phyloP scores from a whole-genome alignment of 2,113 vertebrate genomes.

The Neotragus moschatus region DNA sequence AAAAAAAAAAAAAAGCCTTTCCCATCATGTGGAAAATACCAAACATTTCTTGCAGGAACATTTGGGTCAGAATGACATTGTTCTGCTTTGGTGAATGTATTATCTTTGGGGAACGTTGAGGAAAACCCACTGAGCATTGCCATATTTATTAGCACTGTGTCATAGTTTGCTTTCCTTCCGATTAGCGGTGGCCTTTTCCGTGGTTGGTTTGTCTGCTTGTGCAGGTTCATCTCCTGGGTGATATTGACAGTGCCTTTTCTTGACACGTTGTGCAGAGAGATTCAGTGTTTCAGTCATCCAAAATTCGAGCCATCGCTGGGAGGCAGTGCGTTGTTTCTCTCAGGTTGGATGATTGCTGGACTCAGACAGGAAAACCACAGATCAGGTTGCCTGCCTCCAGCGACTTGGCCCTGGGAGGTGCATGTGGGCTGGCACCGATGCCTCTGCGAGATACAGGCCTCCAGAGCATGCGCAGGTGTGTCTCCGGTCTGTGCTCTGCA shows the following conservation, averaged over 20 bases:
- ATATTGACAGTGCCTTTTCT: not conserved
- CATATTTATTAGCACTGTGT: not conserved
- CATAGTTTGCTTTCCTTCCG: not conserved
- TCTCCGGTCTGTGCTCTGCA: not conserved
- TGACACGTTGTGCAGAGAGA: not conserved
- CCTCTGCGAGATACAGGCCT: rapidly evolving
- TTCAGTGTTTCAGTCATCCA: not conserved
- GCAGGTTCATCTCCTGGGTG: not conserved
- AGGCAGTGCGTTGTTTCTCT: not conserved
- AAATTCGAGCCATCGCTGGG: too few species aligned
- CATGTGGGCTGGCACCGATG: rapidly evolving
- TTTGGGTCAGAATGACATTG: not conserved
- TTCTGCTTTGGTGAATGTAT: not conserved
- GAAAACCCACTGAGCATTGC: not conserved
- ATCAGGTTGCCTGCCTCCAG: not conserved
- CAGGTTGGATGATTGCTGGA: not conserved
- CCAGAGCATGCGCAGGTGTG: rapidly evolving
- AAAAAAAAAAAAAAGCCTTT: not conserved
- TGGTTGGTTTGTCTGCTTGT: not conserved
- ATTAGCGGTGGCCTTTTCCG: not conserved
- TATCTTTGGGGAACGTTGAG: not conserved
- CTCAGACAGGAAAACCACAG: not conserved
- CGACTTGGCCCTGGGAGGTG: not conserved
- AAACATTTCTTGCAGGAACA: not conserved
- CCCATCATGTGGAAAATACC: not conserved